Percentiles rank a stretch among this genome's conserved stretches.
Conservation (phyloP, 2,113 vertebrate species). For the Kryptolebias marmoratus region DNA sequence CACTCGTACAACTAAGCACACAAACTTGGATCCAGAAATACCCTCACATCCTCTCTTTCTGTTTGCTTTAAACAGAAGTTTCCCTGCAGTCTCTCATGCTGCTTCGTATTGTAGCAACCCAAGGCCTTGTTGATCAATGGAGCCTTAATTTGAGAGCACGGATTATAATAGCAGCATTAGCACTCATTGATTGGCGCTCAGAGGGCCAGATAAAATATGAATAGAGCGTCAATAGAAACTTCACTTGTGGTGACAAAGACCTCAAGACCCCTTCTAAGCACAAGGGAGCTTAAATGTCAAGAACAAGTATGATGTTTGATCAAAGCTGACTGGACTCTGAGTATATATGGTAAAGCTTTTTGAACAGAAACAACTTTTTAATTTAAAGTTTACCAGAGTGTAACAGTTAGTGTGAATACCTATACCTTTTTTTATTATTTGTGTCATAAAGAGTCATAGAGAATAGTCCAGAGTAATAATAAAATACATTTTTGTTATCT, state of each 20-base stretch:
- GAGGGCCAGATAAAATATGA: slow-evolving; percentile 54
- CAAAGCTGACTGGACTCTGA: slow-evolving; percentile 5
- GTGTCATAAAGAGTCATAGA: no score
- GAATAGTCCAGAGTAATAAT: no score
- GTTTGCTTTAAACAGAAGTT: slow-evolving; percentile 31
- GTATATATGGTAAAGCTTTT: background rate
- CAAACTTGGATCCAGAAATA: background rate
- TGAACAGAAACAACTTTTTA: background rate
- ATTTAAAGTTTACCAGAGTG: background rate
- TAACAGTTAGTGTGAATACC: background rate
- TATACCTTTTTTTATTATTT: background rate
- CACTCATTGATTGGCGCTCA: slow-evolving; percentile 70
- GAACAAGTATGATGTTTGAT: slow-evolving; percentile 35
- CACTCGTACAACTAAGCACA: background rate
- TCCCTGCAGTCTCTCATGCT: slow-evolving; percentile 18
- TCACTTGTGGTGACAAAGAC: slow-evolving; percentile 63
- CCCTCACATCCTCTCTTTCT: slow-evolving; percentile 17
- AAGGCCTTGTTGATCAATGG: slow-evolving; percentile 72
- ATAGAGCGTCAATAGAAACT: slow-evolving; percentile 71
- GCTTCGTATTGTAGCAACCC: slow-evolving; percentile 41
- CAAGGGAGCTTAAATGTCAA: slow-evolving; percentile 61
- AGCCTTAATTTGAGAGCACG: slow-evolving; percentile 72
- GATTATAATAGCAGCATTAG: slow-evolving; percentile 81
- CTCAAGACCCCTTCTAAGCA: slow-evolving; percentile 39
- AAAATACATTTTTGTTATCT: no score